These are phyloP conservation scores for Pollenia amentaria DNA, from an alignment of 2,888 invertebrate genomes.

Conservation along the genomic window DNA sequence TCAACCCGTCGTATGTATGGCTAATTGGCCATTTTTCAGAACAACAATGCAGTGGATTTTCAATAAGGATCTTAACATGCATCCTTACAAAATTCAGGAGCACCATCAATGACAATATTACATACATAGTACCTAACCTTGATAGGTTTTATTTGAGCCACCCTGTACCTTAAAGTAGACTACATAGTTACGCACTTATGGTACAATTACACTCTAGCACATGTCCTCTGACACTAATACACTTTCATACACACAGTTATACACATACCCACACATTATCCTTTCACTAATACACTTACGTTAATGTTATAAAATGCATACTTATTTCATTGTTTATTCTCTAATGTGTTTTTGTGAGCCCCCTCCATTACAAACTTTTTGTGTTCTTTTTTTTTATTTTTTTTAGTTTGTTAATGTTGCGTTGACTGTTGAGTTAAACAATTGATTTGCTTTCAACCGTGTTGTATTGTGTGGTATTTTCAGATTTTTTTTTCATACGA, in stretches of 20 bases:
- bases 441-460: conserved; percentile 23
- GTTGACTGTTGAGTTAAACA: background rate
- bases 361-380: background rate
- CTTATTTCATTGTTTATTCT: conserved; percentile 11
- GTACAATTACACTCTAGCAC: background rate
- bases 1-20: too few species aligned
- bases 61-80: too few species aligned
- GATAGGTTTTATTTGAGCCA: too few species aligned
- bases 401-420: background rate
- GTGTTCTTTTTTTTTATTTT: background rate
- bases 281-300: background rate
- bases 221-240: background rate
- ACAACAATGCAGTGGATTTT: too few species aligned
- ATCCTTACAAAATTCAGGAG: too few species aligned
- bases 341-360: background rate
- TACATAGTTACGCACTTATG: conserved; percentile 39
- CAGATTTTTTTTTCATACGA: background rate
- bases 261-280: background rate
- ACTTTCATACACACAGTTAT: background rate
- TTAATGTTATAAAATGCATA: background rate
- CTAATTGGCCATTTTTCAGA: too few species aligned
- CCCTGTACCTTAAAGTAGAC: background rate
- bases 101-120: too few species aligned
- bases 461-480: background rate
- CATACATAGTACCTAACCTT: too few species aligned